Base-by-base conservation (phyloP, 2,113 vertebrate species). In the Cygnus buccinator region DNA sequence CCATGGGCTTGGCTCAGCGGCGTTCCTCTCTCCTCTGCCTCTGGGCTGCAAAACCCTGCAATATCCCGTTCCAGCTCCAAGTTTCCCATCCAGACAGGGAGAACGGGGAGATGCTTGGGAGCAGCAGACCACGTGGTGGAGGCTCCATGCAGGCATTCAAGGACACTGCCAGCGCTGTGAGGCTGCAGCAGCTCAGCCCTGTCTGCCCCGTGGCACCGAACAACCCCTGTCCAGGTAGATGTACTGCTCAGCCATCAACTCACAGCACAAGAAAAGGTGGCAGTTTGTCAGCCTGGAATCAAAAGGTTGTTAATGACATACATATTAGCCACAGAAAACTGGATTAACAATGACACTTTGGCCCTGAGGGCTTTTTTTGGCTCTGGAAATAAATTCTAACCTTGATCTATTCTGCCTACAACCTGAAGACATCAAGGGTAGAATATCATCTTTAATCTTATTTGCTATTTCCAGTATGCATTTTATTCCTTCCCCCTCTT, bases 311-410 rank as follows among this genome's bases (percentile, higher is more conserved):
- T 94, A 96, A 81, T 89, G 90, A 83, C 94, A 93, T 28, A 84
- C 68, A 87, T 77, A 50, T 88, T 92, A 95, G 90, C 94, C 81
- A 87, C 43, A 74, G 94, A 95, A 94, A 95, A 97, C 59, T 87
- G 92, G 95, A 97, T 97, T 97, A 97, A 84, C 93, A 91, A 35
- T 54, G 96, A 90, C 92, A 82, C 81, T 95, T 97, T 57, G 67
- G 77, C 82, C 84, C 94, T 52, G 9, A 76, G 89, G 28, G 25
- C 29, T 78, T 86, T 81, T 81, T 83, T 75, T 57, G 74, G 68
- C 79, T 94, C 84, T 94, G 89, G 82, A 96, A 97, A 97, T 92
- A 97, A 94, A 97, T 94, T 89, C 59, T 89, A 94, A 96, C 95
- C 96, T 95, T 97, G 87, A 96, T 97, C 89, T 96, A 17, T 91